Evolutionary conservation across 2,888 invertebrate species (phyloP).

Genomic region (Camptogramma bilineatum): DNA sequence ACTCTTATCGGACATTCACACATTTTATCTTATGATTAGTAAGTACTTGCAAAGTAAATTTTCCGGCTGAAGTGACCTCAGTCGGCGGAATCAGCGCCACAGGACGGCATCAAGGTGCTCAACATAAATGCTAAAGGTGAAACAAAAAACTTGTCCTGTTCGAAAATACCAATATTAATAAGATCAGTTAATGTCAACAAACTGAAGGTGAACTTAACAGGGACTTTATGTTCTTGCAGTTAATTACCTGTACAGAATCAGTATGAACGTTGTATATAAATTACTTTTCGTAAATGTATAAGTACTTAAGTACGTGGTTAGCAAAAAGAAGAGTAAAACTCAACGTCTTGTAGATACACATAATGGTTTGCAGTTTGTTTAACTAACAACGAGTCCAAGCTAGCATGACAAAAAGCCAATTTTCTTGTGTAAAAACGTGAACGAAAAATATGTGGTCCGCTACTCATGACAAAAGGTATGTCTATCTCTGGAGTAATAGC

Average conservation of each 20-base stretch:
- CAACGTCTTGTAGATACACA: not conserved
- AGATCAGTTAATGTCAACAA: conserved; percentile 66
- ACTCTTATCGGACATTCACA: conserved; percentile 68
- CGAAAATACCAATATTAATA: conserved; percentile 50
- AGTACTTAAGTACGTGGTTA: not conserved
- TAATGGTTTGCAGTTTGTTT: conserved; percentile 43
- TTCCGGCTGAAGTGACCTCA: conserved; percentile 66
- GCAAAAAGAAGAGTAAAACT: not conserved
- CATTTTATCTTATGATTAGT: conserved; percentile 53
- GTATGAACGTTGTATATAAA: conserved; percentile 10
- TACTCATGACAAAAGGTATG: conserved; percentile 43
- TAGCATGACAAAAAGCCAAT: conserved; percentile 61
- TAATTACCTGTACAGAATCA: conserved; percentile 21
- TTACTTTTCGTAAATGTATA: not conserved
- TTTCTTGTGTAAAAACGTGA: conserved; percentile 67
- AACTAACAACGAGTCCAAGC: conserved; percentile 45
- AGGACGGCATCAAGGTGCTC: conserved; percentile 63
- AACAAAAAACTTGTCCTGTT: conserved; percentile 65
- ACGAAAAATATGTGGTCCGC: conserved; percentile 53
- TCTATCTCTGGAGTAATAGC: conserved; percentile 23
- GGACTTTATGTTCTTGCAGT: conserved; percentile 27
- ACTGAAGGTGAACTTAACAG: conserved; percentile 62
- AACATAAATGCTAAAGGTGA: conserved; percentile 62
- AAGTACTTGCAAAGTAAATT: conserved; percentile 43
- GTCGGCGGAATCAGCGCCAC: conserved; percentile 56